These are phyloP conservation scores for Chaetops frenatus DNA, from an alignment of 2,113 vertebrate species.

Conservation along the genomic window DNA sequence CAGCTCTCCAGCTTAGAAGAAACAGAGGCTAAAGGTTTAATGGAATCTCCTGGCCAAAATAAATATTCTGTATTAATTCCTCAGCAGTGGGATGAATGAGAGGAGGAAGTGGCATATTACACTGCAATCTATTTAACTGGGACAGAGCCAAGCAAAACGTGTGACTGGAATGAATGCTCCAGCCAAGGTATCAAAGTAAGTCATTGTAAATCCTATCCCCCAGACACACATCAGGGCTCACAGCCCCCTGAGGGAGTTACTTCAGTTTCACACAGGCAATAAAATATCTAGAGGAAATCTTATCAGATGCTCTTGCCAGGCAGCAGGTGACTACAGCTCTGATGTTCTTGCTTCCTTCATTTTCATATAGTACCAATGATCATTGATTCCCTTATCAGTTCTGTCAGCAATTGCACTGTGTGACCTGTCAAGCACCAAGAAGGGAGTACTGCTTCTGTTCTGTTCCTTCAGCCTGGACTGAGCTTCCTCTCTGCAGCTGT, in stretches of 20 bases:
- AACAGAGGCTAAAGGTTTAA: background rate
- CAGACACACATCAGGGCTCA: background rate
- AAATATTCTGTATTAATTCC: constrained; percentile 45
- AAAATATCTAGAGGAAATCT: background rate
- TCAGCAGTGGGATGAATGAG: constrained; percentile 33
- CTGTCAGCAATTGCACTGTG: background rate
- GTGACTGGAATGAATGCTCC: background rate
- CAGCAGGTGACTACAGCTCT: background rate
- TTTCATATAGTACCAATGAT: background rate
- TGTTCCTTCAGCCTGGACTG: background rate
- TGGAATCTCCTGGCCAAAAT: constrained; percentile 11
- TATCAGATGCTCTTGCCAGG: background rate
- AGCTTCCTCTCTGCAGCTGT: background rate
- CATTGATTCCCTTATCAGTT: background rate
- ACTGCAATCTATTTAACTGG: constrained; percentile 18
- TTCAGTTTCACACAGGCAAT: background rate
- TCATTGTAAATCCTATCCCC: constrained; percentile 11
- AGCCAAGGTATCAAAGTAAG: constrained; percentile 41
- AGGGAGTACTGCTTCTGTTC: background rate
- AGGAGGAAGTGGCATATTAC: constrained; percentile 25
- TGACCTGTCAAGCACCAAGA: background rate
- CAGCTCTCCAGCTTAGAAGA: constrained; percentile 1
- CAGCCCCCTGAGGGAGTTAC: background rate
- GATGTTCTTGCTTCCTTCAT: background rate
- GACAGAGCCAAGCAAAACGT: constrained; percentile 15